These are phyloP conservation scores for Ormyrus labotus DNA, from an alignment of 2,888 invertebrate species.

Conservation along the genomic window DNA sequence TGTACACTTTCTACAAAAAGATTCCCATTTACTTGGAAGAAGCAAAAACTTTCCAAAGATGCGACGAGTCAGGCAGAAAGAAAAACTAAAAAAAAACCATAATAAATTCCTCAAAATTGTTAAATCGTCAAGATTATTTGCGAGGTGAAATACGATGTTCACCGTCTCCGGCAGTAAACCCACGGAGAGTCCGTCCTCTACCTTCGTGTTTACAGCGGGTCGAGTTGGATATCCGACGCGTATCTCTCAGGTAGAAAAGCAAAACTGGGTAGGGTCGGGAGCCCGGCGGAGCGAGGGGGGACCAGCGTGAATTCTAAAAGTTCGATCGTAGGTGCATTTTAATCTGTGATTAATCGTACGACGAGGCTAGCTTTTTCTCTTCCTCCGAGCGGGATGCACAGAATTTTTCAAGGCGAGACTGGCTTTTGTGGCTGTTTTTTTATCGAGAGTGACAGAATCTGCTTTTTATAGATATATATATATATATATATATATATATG, in stretches of 20 bases:
- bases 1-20: too few relatives aligned
- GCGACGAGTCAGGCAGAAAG: too few relatives aligned
- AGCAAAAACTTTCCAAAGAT: too few relatives aligned
- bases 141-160: too few relatives aligned
- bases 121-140: too few relatives aligned
- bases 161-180: too few relatives aligned
- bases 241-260: conserved; percentile 48
- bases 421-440: not conserved
- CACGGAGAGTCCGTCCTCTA: conserved; percentile 1
- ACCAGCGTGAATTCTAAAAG: conserved; percentile 30
- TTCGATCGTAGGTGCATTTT: conserved; percentile 50
- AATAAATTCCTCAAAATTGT: too few relatives aligned
- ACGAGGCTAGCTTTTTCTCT: not conserved
- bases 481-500: too few relatives aligned
- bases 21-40: too few relatives aligned
- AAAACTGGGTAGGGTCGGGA: conserved; percentile 32
- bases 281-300: not conserved
- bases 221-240: conserved; percentile 19
- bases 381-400: not conserved
- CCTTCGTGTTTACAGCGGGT: conserved; percentile 7
- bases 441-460: not conserved
- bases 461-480: not conserved
- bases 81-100: too few relatives aligned
- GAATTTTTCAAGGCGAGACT: conserved; percentile 11
- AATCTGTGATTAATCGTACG: conserved; percentile 45